Base-by-base conservation (phyloP, 2,888 invertebrate species). In the Lamellibrachia columna region DNA sequence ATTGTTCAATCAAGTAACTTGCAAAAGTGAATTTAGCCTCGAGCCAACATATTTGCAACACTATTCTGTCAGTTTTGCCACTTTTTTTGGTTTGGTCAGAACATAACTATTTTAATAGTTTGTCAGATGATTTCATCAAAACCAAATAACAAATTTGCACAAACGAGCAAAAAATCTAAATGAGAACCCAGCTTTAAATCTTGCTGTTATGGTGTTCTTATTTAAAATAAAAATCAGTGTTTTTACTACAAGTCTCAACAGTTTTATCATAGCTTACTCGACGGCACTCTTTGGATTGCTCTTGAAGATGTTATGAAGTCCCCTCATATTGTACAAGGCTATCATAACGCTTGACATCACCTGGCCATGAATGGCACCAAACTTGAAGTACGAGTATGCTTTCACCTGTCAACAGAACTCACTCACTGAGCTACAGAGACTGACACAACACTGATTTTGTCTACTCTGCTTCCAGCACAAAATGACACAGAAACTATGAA, bases 291-390 rank as follows among this genome's bases (percentile, higher is more conserved):
- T 52, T 3, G 95, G 93, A 92, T 95, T 94, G 40, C 95, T 94
- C 1, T 92, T 90, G 40, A 93, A 92, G 40, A 40, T 1, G 15
- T 92, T 94, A 0, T 94, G 94, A 11, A 96, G 95, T 22, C 96
- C 96, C 90, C 95, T 94, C 55, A 95, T 95, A 91, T 94, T 94
- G 92, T 95, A 95, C 91, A 95, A 94, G 3, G 95, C 95, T 52
- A 95, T 94, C 58, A 95, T 94, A 1, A 95, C 93, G 7, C 95
- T 95, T 0, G 95, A 95, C 93, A 96, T 96, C 2, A 96, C 90
- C 93, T 96, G 96, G 3, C 95, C 95, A 28, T 94, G 91, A 0
- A 93, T 52, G 0, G 95, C 96, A 3, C 96, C 96, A 93, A 93
- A 95, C 9, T 94, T 93, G 93, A 95, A 96, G 60, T 94, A 95